These are phyloP conservation scores for Tribolium madens DNA, from an alignment of 1,140 invertebrate genomes.

Conservation along the genomic window DNA sequence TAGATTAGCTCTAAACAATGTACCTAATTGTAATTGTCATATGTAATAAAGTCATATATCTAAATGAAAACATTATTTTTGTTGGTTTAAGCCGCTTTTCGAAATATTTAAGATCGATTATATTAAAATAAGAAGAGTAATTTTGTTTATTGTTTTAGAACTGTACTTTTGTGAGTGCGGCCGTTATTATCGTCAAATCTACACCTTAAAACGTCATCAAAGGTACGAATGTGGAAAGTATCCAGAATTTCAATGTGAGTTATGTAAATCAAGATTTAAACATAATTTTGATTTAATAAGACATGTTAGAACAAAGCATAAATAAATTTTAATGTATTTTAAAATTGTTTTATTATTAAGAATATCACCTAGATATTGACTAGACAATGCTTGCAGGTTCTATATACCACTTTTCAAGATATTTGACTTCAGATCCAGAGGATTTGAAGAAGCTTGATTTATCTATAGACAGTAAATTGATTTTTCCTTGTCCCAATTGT, in stretches of 20 bases:
- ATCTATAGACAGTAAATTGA: slow-evolving; percentile 44
- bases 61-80: background rate
- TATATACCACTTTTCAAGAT: slow-evolving; percentile 42
- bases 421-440: slow-evolving; percentile 34
- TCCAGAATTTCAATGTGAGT: slow-evolving; percentile 31
- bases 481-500: slow-evolving; percentile 58
- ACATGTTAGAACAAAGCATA: slow-evolving; percentile 39
- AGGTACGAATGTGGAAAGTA: slow-evolving; percentile 46
- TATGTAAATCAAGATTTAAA: slow-evolving; percentile 36
- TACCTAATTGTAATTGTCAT: slow-evolving; percentile 11
- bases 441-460: slow-evolving; percentile 31
- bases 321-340: background rate
- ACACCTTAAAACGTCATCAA: slow-evolving; percentile 47
- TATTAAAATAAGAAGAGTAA: slow-evolving; percentile 6
- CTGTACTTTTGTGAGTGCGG: slow-evolving; percentile 41
- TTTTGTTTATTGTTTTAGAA: slow-evolving; percentile 42
- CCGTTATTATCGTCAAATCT: slow-evolving; percentile 44
- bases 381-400: slow-evolving; percentile 39
- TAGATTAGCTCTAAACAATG: background rate
- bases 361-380: slow-evolving; percentile 14
- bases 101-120: background rate
- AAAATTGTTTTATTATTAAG: background rate
- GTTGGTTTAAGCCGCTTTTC: background rate
- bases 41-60: slow-evolving; percentile 25
- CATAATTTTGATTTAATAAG: slow-evolving; percentile 47